Evolutionary conservation across 1,140 invertebrate genomes (phyloP).

Genomic region (Apis dorsata): DNA sequence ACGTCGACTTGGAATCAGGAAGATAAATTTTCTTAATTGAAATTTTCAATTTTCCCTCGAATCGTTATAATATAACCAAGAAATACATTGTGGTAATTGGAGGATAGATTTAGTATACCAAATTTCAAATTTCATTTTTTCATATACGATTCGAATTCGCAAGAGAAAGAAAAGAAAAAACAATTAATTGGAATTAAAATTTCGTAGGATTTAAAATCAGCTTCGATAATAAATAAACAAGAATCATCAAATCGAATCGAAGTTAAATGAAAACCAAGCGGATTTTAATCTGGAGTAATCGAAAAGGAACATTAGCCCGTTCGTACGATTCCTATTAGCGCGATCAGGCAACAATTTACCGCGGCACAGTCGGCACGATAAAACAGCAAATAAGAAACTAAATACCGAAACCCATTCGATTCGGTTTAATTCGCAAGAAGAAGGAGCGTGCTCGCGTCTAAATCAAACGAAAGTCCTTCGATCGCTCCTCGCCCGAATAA

Average conservation of each 20-base stretch:
- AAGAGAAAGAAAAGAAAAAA: too few species aligned
- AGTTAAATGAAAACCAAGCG: not conserved
- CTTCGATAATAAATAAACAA: not conserved
- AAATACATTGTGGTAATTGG: too few species aligned
- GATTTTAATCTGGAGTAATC: constrained; percentile 2
- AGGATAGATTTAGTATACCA: too few species aligned
- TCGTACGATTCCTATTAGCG: not conserved
- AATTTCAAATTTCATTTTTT: too few species aligned
- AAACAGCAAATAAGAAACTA: not conserved
- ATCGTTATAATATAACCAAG: too few species aligned
- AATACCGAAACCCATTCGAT: not conserved
- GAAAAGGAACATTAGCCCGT: not conserved
- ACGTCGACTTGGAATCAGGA: too few species aligned
- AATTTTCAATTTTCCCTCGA: too few species aligned
- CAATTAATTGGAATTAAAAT: too few species aligned
- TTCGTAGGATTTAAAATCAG: too few species aligned
- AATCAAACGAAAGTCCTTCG: not conserved
- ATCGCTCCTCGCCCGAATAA: not conserved
- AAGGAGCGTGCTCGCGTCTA: not conserved
- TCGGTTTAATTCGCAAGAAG: constrained; percentile 1
- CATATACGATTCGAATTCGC: too few species aligned
- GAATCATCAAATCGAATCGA: not conserved
- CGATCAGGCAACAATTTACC: not conserved
- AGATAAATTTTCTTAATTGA: too few species aligned
- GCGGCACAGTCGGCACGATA: not conserved